Percentiles rank a stretch among this genome's conserved stretches.
Evolutionary conservation across 2,888 invertebrate genomes (phyloP).

Genomic region (Nomada ferruginata): DNA sequence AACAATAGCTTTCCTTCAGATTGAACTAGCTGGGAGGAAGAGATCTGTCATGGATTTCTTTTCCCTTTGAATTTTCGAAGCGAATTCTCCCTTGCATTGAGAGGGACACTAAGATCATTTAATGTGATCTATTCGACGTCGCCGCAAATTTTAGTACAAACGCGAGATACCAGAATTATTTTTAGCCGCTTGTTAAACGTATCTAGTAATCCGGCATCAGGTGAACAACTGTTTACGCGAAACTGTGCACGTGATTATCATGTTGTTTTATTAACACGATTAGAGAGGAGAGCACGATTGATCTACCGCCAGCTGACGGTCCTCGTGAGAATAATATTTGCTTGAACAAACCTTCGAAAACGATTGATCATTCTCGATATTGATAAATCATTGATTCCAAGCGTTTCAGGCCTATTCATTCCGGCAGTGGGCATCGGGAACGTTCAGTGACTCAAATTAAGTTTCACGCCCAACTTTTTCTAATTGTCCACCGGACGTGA

Average conservation of each 20-base stretch:
- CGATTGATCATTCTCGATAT: neutral
- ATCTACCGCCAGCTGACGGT: slow-evolving; percentile 1
- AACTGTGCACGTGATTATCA: slow-evolving; percentile 18
- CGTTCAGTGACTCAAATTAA: neutral
- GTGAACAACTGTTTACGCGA: slow-evolving; percentile 20
- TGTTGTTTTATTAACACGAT: slow-evolving; percentile 25
- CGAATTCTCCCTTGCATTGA: neutral
- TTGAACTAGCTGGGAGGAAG: neutral
- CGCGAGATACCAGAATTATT: neutral
- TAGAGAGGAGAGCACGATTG: slow-evolving; percentile 1
- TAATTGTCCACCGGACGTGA: neutral
- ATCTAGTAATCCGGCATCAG: neutral
- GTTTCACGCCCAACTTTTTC: neutral
- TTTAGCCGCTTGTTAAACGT: neutral
- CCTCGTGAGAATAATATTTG: slow-evolving; percentile 6
- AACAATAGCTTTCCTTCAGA: neutral
- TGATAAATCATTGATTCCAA: neutral
- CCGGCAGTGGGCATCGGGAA: neutral
- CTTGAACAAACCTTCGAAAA: neutral
- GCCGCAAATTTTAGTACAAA: too few species aligned
- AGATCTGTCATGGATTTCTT: neutral
- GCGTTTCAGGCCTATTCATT: neutral
- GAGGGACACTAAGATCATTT: neutral
- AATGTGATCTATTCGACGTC: too few species aligned
- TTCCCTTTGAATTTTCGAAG: neutral